Percentiles rank a stretch among this genome's conserved stretches.
These are phyloP conservation scores for Drosophila vallismaia DNA, from an alignment of 2,888 invertebrate species.

Conservation along the genomic window DNA sequence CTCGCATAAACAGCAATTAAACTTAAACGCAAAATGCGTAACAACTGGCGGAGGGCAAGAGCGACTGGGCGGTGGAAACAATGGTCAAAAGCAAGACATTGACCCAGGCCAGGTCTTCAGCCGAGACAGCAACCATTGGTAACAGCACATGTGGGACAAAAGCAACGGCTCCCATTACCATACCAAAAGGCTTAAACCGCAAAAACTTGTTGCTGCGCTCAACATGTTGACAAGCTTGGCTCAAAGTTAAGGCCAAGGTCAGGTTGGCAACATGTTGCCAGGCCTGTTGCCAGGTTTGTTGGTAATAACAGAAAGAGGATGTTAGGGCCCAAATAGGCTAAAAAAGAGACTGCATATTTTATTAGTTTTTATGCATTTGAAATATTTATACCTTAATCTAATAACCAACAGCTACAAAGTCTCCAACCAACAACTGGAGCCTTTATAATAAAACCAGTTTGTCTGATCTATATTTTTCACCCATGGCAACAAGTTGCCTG, in stretches of 20 bases:
- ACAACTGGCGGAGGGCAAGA: slow-evolving; percentile 12
- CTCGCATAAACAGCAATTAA: slow-evolving; percentile 71
- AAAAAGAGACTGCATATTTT: too few relatives aligned
- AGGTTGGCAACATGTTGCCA: slow-evolving; percentile 70
- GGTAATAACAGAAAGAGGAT: too few relatives aligned
- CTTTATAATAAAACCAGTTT: slow-evolving; percentile 16
- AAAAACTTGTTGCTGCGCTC: slow-evolving; percentile 21
- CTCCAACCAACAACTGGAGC: not conserved
- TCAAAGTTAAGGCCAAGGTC: slow-evolving; percentile 63
- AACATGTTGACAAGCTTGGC: slow-evolving; percentile 35
- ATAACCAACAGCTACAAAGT: not conserved
- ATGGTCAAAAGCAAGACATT: slow-evolving; percentile 56
- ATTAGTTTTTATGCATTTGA: not conserved
- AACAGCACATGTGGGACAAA: not conserved
- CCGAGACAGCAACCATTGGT: slow-evolving; percentile 27
- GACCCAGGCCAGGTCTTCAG: slow-evolving; percentile 57
- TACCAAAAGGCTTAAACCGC: slow-evolving; percentile 38
- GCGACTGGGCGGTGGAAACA: slow-evolving; percentile 12
- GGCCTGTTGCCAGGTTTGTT: slow-evolving; percentile 19
- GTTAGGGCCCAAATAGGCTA: too few relatives aligned
- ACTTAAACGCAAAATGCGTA: slow-evolving; percentile 71
- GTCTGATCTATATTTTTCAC: slow-evolving; percentile 1
- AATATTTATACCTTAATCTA: not conserved
- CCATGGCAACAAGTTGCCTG: slow-evolving; percentile 6
- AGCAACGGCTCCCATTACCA: slow-evolving; percentile 58